Conservation (phyloP, 2,797 vertebrate species). For the Danio choprae region DNA sequence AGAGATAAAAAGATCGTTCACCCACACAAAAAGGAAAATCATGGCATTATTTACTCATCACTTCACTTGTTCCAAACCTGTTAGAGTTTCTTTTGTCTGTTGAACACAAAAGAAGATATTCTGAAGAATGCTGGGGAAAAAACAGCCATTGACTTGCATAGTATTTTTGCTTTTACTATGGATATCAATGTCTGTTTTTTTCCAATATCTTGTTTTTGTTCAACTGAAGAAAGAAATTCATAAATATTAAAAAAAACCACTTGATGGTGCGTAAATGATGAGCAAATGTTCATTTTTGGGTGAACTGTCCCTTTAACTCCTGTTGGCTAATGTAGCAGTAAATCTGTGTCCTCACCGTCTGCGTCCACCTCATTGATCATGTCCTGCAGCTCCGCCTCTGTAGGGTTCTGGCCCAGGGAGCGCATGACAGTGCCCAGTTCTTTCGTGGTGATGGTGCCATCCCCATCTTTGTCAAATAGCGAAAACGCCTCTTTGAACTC, state of each 20-base stretch:
- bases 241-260: not conserved
- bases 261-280: not conserved
- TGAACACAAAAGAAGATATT: too few species aligned
- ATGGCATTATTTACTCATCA: too few species aligned
- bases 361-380: constrained; percentile 87
- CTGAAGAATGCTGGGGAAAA: too few species aligned
- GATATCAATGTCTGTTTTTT: too few species aligned
- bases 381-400: constrained; percentile 85
- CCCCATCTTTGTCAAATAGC: constrained; percentile 88
- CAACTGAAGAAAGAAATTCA: not conserved
- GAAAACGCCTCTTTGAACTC: constrained; percentile 90
- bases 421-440: constrained; percentile 90
- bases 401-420: constrained; percentile 89
- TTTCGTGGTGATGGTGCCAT: constrained; percentile 84
- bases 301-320: not conserved
- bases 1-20: too few species aligned
- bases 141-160: too few species aligned
- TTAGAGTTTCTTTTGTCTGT: too few species aligned
- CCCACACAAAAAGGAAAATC: too few species aligned
- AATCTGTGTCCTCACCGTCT: constrained; percentile 77
- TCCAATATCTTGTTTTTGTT: too few species aligned
- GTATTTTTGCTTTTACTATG: too few species aligned
- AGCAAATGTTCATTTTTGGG: not conserved
- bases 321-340: constrained; percentile 35
- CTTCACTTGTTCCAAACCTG: too few species aligned